Evolutionary conservation across 2,797 vertebrate genomes (phyloP).

Genomic region (Siniperca obscura): DNA sequence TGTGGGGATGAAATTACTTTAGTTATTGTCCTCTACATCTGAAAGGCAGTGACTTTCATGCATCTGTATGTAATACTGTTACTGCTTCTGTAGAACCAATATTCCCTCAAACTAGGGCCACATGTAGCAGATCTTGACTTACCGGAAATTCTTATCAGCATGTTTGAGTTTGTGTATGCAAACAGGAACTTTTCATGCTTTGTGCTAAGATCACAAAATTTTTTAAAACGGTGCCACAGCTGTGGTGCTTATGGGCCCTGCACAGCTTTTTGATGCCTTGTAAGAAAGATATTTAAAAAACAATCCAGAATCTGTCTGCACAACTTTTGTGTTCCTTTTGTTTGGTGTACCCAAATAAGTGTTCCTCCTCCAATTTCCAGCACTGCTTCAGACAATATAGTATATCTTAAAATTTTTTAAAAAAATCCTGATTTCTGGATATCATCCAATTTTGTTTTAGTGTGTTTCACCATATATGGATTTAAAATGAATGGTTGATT

Average conservation of each 20-base stretch:
- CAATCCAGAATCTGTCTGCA: not conserved
- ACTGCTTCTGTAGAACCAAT: not conserved
- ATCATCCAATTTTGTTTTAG: not conserved
- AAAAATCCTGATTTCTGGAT: not conserved
- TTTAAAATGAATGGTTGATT: not conserved
- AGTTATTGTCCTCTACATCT: not conserved
- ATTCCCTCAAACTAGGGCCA: slow-evolving; percentile 11
- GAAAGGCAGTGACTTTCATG: not conserved
- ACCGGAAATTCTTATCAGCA: slow-evolving; percentile 25
- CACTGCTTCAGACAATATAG: not conserved
- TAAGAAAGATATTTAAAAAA: not conserved
- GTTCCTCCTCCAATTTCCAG: not conserved
- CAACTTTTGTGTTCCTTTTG: not conserved
- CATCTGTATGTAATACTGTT: slow-evolving; percentile 1
- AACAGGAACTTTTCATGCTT: not conserved
- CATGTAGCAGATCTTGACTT: slow-evolving; percentile 14
- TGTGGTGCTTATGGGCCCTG: not conserved
- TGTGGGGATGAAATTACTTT: not conserved
- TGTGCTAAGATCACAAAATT: not conserved
- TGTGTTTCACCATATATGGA: not conserved
- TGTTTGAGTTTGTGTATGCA: slow-evolving; percentile 22
- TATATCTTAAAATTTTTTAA: not conserved
- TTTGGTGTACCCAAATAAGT: not conserved
- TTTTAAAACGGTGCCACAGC: not conserved
- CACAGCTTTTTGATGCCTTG: slow-evolving; percentile 3